Conservation (phyloP, 2,113 vertebrate genomes). For the Lagopus muta region DNA sequence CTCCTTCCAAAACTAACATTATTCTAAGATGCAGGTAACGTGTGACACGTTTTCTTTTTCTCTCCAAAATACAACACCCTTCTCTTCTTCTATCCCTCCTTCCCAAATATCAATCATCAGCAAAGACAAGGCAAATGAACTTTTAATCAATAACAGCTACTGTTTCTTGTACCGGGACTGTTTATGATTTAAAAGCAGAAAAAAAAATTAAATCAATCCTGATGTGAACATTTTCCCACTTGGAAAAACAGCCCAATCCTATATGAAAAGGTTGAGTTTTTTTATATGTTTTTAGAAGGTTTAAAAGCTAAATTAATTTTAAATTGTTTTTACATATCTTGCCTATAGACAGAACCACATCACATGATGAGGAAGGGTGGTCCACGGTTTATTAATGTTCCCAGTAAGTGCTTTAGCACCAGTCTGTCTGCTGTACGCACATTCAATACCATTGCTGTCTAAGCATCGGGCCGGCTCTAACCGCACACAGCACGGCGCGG, state of each 20-base stretch:
- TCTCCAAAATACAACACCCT: conserved; percentile 65
- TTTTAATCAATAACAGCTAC: conserved; percentile 86
- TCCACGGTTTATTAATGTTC: conserved; percentile 28
- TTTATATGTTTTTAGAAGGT: conserved; percentile 62
- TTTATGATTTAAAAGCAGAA: conserved; percentile 79
- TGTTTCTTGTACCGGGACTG: conserved; percentile 81
- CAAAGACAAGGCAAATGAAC: conserved; percentile 79
- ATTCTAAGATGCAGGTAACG: conserved; percentile 74
- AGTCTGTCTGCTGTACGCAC: conserved; percentile 56
- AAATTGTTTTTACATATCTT: conserved; percentile 71
- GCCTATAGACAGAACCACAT: conserved; percentile 53
- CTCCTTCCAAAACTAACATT: conserved; percentile 70
- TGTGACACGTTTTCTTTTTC: conserved; percentile 63
- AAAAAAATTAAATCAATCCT: conserved; percentile 78
- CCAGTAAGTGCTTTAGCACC: conserved; percentile 48
- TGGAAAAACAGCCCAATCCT: conserved; percentile 69
- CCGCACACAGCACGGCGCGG: neutral
- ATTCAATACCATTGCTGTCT: conserved; percentile 10
- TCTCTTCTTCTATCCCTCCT: conserved; percentile 60
- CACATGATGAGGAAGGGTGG: conserved; percentile 39
- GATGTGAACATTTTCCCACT: conserved; percentile 79
- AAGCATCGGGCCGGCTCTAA: conserved; percentile 30
- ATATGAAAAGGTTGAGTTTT: conserved; percentile 59
- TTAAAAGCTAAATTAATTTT: conserved; percentile 71
- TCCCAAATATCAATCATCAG: conserved; percentile 78